These are phyloP conservation scores for Chrysemys picta DNA, from an alignment of 2,113 vertebrate genomes.

Conservation along the genomic window DNA sequence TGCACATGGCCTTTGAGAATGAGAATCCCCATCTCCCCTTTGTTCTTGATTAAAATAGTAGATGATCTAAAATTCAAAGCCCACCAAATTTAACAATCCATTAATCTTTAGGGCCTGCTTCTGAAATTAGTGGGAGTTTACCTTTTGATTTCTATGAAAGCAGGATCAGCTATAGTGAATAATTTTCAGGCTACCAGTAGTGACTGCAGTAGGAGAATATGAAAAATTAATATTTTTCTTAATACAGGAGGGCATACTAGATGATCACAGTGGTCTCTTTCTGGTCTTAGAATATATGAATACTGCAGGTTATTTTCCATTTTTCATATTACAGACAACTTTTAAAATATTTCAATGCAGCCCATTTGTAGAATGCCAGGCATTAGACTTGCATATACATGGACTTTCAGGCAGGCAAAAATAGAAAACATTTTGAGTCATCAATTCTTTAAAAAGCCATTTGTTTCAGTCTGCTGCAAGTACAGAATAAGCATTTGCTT, in stretches of 20 bases:
- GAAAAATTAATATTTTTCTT: background rate
- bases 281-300: background rate
- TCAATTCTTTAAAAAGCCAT: slow-evolving; percentile 37
- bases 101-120: background rate
- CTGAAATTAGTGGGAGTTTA: background rate
- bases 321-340: background rate
- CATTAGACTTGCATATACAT: background rate
- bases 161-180: background rate
- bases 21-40: background rate
- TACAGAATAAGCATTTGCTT: slow-evolving; percentile 19
- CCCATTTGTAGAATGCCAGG: background rate
- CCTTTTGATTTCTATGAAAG: background rate
- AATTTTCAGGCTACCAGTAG: background rate
- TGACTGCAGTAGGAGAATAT: background rate
- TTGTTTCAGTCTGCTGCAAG: slow-evolving; percentile 42
- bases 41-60: slow-evolving; percentile 10
- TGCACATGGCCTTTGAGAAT: background rate
- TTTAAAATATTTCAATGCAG: background rate
- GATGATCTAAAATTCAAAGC: background rate
- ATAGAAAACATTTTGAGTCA: slow-evolving; percentile 40
- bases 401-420: background rate
- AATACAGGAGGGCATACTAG: background rate
- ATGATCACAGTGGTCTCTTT: background rate
- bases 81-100: background rate
- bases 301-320: slow-evolving; percentile 2